Conservation (phyloP, 2,113 vertebrate genomes). For the Cinclus mexicanus region DNA sequence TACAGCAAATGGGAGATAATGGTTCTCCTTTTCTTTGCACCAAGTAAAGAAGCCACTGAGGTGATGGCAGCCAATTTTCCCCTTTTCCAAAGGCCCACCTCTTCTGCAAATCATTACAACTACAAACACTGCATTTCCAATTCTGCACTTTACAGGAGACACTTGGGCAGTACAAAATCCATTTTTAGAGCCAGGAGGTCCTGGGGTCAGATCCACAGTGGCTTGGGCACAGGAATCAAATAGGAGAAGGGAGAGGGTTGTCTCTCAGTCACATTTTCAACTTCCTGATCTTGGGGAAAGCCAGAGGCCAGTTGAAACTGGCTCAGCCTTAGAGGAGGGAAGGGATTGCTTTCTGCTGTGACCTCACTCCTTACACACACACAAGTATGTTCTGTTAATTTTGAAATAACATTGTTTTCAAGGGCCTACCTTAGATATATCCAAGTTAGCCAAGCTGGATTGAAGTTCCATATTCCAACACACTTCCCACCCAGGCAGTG, state of each 20-base stretch:
- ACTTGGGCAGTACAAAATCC: background rate
- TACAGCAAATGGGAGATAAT: background rate
- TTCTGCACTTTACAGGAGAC: background rate
- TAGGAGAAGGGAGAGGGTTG: background rate
- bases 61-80: background rate
- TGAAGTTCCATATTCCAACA: background rate
- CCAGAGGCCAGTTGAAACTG: background rate
- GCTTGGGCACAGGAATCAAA: constrained; percentile 5
- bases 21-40: background rate
- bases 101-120: constrained; percentile 30
- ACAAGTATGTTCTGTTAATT: background rate
- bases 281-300: background rate
- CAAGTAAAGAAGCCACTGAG: background rate
- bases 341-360: background rate
- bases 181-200: constrained; percentile 38
- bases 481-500: background rate
- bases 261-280: background rate
- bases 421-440: background rate
- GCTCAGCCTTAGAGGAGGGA: background rate
- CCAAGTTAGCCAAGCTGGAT: background rate
- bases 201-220: constrained; percentile 18
- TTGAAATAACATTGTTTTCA: background rate
- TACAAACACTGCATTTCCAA: constrained; percentile 28
- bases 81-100: background rate
- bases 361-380: background rate